phyloP scores from a whole-genome alignment of 2,888 invertebrate genomes.

The Scaptomyza reducta region DNA sequence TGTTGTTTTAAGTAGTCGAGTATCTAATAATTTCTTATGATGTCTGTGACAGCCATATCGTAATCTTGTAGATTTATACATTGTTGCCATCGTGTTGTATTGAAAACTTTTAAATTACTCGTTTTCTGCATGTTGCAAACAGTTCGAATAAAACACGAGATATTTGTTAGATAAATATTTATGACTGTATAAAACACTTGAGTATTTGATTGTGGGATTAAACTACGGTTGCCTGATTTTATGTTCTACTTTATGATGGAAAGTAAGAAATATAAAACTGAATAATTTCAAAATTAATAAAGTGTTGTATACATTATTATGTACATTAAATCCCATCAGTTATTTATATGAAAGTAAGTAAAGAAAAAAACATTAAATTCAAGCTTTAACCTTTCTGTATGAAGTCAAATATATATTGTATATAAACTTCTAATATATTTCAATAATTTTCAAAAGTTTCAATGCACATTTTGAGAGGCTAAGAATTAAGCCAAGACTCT shows the following conservation, averaged over 20 bases:
- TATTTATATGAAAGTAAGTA: too few species aligned
- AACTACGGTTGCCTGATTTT: neutral
- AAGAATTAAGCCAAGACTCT: too few species aligned
- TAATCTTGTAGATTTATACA: conserved; percentile 39
- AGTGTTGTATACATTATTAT: too few species aligned
- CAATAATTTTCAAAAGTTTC: too few species aligned
- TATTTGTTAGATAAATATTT: conserved; percentile 21
- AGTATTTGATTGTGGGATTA: neutral
- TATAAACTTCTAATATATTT: too few species aligned
- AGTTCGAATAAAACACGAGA: conserved; percentile 14
- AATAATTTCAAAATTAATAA: too few species aligned
- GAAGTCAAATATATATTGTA: too few species aligned
- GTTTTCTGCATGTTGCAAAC: conserved; percentile 7
- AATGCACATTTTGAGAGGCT: too few species aligned
- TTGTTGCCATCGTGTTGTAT: conserved; percentile 17
- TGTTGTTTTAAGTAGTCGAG: conserved; percentile 16
- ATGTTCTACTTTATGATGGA: neutral
- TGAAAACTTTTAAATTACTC: conserved; percentile 21
- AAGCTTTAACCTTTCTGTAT: too few species aligned
- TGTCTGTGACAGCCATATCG: conserved; percentile 52
- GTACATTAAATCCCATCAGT: too few species aligned
- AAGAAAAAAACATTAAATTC: too few species aligned
- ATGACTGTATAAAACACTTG: conserved; percentile 8
- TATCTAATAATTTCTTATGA: conserved; percentile 49
- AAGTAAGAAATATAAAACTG: too few species aligned